Base-by-base conservation (phyloP, 2,888 invertebrate genomes). In the Ennomos fuscantarius region DNA sequence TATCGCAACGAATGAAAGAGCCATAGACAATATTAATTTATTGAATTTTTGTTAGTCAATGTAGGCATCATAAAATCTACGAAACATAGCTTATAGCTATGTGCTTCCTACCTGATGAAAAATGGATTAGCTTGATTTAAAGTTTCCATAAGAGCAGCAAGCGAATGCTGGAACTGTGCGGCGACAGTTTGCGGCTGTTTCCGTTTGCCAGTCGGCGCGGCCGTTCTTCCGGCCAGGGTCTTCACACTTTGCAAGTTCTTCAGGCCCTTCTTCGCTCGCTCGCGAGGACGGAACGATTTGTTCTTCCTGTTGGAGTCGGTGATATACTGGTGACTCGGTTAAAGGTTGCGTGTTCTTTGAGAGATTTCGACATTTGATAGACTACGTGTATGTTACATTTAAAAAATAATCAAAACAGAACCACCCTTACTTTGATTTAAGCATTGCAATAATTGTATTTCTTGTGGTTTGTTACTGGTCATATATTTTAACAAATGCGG, bases 161-260 rank as follows among this genome's bases (percentile, higher is more conserved):
- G 92, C 45, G 98, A 98, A 86, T 97, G 97, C 86, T 98, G 97
- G 87, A 99, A 99, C 90, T 99, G 99, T 10, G 97, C 97, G 1
- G 98, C 97, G 1, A 99, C 99, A 0, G 98, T 98, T 78, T 97
- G 94, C 9, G 97, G 97, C 76, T 97, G 97, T 84, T 97, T 97
- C 58, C 97, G 92, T 36, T 96, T 96, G 45, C 93, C 93, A 9
- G 93, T 93, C 1, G 93, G 91, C 62, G 94, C 93, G 55, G 94
- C 93, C 43, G 94, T 96, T 66, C 95, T 93, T 2, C 96, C 97
- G 1, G 97, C 97, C 50, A 98, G 91, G 5, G 97, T 97, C 89
- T 98, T 98, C 62, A 98, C 96, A 49, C 97, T 96, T 89, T 98
- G 97, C 56, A 98, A 93, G 89, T 98, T 97, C 86, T 97, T 97